phyloP scores from a whole-genome alignment of 2,113 vertebrate species.

The Sylvietta virens region DNA sequence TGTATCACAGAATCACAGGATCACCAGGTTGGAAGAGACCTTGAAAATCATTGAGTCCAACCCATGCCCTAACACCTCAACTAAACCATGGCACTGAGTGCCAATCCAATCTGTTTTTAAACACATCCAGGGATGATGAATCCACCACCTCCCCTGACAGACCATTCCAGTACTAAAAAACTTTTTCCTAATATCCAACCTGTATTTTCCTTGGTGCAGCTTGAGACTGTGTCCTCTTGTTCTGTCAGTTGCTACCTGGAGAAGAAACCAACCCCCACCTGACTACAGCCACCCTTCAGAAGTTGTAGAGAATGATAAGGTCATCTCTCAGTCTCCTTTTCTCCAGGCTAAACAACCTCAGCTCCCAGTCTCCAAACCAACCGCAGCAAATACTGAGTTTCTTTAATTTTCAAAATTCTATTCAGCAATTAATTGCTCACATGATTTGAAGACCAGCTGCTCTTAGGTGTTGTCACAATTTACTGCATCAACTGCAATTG shows the following conservation, averaged over 20 bases:
- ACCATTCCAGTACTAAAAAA: background rate
- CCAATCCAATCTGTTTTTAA: background rate
- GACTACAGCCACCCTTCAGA: background rate
- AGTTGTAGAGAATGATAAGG: background rate
- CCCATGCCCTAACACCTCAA: background rate
- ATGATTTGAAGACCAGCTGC: background rate
- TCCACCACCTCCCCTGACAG: background rate
- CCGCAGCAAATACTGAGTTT: rapidly evolving
- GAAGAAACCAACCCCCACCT: background rate
- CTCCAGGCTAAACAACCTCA: background rate
- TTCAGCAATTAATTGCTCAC: background rate
- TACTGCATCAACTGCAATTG: background rate
- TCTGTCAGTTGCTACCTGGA: background rate
- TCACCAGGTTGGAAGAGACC: background rate
- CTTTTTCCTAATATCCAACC: background rate
- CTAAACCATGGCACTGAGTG: rapidly evolving
- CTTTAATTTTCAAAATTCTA: background rate
- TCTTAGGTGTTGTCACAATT: background rate
- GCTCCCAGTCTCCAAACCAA: background rate
- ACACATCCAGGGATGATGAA: background rate
- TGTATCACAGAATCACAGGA: background rate
- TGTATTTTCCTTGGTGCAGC: background rate
- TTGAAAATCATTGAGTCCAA: background rate
- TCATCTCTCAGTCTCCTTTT: background rate
- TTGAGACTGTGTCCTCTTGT: background rate